Percentiles rank a stretch among this genome's conserved stretches.
phyloP scores from a whole-genome alignment of 2,113 vertebrate species.

The Micromys minutus region DNA sequence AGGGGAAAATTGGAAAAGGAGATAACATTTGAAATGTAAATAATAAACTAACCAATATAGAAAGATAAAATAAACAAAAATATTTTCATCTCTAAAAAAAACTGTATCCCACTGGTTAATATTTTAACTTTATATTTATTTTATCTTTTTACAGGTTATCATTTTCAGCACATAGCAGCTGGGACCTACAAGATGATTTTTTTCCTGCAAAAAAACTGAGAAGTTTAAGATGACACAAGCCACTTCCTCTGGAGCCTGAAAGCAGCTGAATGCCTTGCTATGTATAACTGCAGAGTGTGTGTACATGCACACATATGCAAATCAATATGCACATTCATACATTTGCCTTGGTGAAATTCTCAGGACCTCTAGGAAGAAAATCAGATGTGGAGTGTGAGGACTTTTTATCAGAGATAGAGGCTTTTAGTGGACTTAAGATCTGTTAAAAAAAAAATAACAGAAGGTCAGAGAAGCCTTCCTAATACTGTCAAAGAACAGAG shows the following conservation, averaged over 20 bases:
- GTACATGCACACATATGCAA: background rate
- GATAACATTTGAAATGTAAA: no score
- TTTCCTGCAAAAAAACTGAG: background rate
- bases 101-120: background rate
- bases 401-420: background rate
- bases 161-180: conserved; percentile 37
- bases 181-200: background rate
- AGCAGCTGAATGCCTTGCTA: background rate
- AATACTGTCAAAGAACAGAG: conserved; percentile 2
- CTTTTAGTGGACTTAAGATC: background rate
- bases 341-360: conserved; percentile 1
- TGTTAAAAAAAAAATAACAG: background rate
- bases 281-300: background rate
- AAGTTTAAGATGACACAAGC: conserved; percentile 25
- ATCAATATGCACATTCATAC: background rate
- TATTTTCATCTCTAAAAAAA: no score
- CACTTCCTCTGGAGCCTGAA: background rate
- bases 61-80: no score
- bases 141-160: conserved; percentile 16
- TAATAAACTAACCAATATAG: no score
- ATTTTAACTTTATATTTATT: conserved; percentile 46
- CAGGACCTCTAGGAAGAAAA: background rate
- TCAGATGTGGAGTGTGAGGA: background rate
- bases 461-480: background rate
- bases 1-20: no score